Evolutionary conservation across 2,113 vertebrate species (phyloP), one percentile per base, ranked within the genome.

Genomic region (Stercorarius parasiticus): DNA sequence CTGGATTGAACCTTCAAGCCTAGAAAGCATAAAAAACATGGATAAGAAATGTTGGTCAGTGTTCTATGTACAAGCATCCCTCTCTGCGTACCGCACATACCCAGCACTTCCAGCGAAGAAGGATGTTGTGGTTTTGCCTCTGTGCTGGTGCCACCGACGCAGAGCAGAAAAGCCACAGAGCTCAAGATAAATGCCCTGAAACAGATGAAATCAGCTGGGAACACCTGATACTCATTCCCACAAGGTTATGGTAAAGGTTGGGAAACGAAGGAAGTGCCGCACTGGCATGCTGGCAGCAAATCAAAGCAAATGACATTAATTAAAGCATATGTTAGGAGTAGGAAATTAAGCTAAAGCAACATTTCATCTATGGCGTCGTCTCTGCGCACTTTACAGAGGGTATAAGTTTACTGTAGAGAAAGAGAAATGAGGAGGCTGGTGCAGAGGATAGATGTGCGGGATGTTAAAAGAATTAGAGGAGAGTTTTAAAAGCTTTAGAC

Each of bases 301-400:
- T 97, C 96, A 96, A 94, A 97, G 90, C 84, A 55, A 94, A 80
- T 94, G 92, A 97, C 93, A 91, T 91, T 96, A 94, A 97, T 97
- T 97, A 97, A 95, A 92, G 93, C 93, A 58, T 47, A 93, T 90
- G 90, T 94, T 95, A 93, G 92, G 87, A 93, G 91, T 95, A 95
- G 97, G 93, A 97, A 97, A 97, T 97, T 73, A 92, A 59, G 80
- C 95, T 97, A 96, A 95, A 92, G 90, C 77, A 97, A 97, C 92
- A 89, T 97, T 95, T 96, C 83, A 92, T 94, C 92, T 62, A 52
- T 9, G 22, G 74, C 16, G 47, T 94, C 94, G 87, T 95, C 88
- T 43, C 93, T 0, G 82, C 93, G 91, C 93, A 88, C 94, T 93
- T 96, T 90, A 86, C 82, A 77, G 76, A 96, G 90, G 86, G 84